Evolutionary conservation across 1,140 invertebrate genomes (phyloP).

Genomic region (Gonatopus flavifemur): DNA sequence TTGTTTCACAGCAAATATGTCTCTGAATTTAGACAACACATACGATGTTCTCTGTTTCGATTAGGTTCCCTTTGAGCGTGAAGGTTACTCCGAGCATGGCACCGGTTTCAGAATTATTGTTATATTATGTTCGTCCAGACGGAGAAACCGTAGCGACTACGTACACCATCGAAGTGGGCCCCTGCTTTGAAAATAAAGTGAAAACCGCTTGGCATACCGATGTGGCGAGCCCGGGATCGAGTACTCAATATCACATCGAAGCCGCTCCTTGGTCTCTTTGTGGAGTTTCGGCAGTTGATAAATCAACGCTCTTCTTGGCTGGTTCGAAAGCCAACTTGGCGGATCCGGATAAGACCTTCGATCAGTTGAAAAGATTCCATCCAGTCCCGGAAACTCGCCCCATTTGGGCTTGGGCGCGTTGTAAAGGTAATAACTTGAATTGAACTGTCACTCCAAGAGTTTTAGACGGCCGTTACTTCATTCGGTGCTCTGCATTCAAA

Average conservation of each 20-base stretch:
- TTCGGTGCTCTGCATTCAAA: too few relatives aligned
- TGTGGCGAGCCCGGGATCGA: constrained; percentile 57
- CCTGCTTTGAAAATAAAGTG: constrained; percentile 64
- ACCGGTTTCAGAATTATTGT: constrained; percentile 70
- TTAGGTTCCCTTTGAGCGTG: constrained; percentile 49
- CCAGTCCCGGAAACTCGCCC: constrained; percentile 33
- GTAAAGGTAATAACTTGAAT: too few relatives aligned
- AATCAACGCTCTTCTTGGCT: constrained; percentile 60
- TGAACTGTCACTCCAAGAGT: too few relatives aligned
- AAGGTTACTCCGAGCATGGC: constrained; percentile 71
- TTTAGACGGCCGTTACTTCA: too few relatives aligned
- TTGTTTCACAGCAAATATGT: too few relatives aligned
- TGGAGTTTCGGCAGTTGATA: constrained; percentile 64
- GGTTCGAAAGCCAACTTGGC: constrained; percentile 38
- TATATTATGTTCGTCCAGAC: constrained; percentile 75
- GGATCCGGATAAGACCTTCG: constrained; percentile 42
- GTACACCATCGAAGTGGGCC: constrained; percentile 57
- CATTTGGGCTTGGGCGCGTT: constrained; percentile 41
- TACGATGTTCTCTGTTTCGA: background rate
- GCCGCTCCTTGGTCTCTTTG: constrained; percentile 62
- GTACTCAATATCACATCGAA: constrained; percentile 56
- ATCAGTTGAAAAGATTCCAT: constrained; percentile 45
- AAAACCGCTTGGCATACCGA: constrained; percentile 55
- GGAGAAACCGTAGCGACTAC: constrained; percentile 69
- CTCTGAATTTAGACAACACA: background rate